phyloP scores from a whole-genome alignment of 1,140 invertebrate species.

The Drosophila biarmipes region DNA sequence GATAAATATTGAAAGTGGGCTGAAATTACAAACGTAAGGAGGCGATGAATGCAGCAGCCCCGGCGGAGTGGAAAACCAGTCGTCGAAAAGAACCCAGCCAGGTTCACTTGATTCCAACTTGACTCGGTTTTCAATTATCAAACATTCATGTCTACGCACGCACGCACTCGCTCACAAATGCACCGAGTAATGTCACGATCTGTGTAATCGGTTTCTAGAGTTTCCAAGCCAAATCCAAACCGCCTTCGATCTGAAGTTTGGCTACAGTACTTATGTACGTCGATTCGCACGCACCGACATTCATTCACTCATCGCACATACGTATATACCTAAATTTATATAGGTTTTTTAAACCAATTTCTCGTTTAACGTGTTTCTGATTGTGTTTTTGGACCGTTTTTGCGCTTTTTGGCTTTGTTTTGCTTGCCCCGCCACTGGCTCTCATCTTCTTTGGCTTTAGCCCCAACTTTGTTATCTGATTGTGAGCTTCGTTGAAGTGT shows the following conservation, averaged over 20 bases:
- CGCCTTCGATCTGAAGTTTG: constrained; percentile 40
- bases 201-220: constrained; percentile 31
- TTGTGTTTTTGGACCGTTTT: constrained; percentile 9
- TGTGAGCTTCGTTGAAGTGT: constrained; percentile 23
- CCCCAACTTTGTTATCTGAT: constrained; percentile 12
- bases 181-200: constrained; percentile 44
- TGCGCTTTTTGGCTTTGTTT: constrained; percentile 3
- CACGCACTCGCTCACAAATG: constrained; percentile 24
- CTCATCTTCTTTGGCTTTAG: constrained; percentile 16
- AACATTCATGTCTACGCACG: constrained; percentile 56
- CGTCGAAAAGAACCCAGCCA: constrained; percentile 35
- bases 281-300: constrained; percentile 18
- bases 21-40: constrained; percentile 66
- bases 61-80: constrained; percentile 52
- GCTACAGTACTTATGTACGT: neutral
- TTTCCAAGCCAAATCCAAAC: constrained; percentile 34
- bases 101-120: constrained; percentile 38
- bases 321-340: constrained; percentile 16
- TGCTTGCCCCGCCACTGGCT: constrained; percentile 2
- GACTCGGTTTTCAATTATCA: constrained; percentile 38
- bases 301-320: constrained; percentile 4
- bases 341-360: constrained; percentile 47
- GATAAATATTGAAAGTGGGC: constrained; percentile 77
- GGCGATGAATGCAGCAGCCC: constrained; percentile 47
- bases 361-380: constrained; percentile 62